Percentiles rank a stretch among this genome's conserved stretches.
phyloP scores from a whole-genome alignment of 2,888 invertebrate genomes.

The Habrosyne pyritoides region DNA sequence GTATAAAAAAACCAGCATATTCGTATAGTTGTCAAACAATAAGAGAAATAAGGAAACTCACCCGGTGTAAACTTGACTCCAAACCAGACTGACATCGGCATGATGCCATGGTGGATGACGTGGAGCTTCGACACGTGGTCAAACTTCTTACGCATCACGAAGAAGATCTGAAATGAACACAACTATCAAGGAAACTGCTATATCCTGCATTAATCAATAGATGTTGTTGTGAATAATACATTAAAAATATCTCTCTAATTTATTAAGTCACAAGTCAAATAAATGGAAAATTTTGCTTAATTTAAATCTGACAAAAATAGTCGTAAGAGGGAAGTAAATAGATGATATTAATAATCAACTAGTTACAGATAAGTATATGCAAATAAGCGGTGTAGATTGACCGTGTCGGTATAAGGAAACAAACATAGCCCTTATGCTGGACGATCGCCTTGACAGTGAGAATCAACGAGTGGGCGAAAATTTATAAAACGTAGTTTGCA shows the following conservation, averaged over 20 bases:
- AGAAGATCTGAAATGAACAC: constrained; percentile 87
- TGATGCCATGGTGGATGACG: constrained; percentile 97
- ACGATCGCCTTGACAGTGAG: constrained; percentile 36
- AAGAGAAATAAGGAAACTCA: constrained; percentile 55
- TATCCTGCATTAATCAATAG: no score
- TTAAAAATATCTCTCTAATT: no score
- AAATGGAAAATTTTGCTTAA: neutral
- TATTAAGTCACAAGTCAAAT: no score
- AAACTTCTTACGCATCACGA: constrained; percentile 96
- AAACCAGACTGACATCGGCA: constrained; percentile 97
- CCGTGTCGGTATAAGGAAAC: constrained; percentile 35
- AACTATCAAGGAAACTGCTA: neutral
- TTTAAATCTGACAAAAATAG: neutral
- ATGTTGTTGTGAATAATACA: no score
- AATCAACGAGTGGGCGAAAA: constrained; percentile 25
- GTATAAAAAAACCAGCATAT: no score
- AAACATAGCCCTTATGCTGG: constrained; percentile 18
- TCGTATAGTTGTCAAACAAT: neutral
- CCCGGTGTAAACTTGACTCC: constrained; percentile 95
- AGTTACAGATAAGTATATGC: constrained; percentile 24
- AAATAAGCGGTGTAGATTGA: constrained; percentile 33
- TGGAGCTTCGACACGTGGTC: constrained; percentile 95
- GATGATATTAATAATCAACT: constrained; percentile 29
- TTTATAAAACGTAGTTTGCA: constrained; percentile 1
- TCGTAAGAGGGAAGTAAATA: constrained; percentile 22